Conservation (phyloP, 2,888 invertebrate genomes). For the Kryphioiulus occultus region DNA sequence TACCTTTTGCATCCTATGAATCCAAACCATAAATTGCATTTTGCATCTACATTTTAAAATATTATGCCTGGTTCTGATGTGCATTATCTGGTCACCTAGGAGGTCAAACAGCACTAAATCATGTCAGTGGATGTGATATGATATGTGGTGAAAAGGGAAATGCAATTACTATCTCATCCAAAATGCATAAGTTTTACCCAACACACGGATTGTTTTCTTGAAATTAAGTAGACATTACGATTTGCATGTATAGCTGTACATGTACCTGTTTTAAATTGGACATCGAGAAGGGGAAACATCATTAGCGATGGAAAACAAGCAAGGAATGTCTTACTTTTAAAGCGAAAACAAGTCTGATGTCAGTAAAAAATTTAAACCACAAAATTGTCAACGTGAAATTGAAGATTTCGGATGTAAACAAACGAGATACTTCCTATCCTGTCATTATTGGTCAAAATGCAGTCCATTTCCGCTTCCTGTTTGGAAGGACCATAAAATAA, state of each 20-base stretch:
- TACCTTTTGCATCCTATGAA: too few relatives aligned
- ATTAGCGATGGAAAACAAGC: background rate
- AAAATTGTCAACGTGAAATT: background rate
- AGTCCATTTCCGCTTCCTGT: background rate
- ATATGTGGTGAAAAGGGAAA: background rate
- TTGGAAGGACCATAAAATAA: background rate
- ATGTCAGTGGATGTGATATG: background rate
- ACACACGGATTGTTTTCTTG: too few relatives aligned
- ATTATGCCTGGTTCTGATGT: too few relatives aligned
- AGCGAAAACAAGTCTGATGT: background rate
- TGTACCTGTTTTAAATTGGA: too few relatives aligned
- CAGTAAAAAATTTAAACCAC: background rate
- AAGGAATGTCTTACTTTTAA: background rate
- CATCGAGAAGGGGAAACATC: background rate
- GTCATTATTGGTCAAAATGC: background rate
- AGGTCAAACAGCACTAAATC: too few relatives aligned
- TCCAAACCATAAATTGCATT: too few relatives aligned
- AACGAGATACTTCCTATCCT: background rate
- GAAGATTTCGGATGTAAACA: background rate
- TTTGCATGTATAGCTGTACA: too few relatives aligned
- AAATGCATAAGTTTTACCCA: background rate
- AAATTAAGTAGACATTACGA: too few relatives aligned
- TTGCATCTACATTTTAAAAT: background rate
- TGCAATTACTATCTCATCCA: background rate
- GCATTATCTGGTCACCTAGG: too few relatives aligned